These are phyloP conservation scores for Corapipo altera DNA, from an alignment of 2,113 vertebrate species.

Conservation along the genomic window DNA sequence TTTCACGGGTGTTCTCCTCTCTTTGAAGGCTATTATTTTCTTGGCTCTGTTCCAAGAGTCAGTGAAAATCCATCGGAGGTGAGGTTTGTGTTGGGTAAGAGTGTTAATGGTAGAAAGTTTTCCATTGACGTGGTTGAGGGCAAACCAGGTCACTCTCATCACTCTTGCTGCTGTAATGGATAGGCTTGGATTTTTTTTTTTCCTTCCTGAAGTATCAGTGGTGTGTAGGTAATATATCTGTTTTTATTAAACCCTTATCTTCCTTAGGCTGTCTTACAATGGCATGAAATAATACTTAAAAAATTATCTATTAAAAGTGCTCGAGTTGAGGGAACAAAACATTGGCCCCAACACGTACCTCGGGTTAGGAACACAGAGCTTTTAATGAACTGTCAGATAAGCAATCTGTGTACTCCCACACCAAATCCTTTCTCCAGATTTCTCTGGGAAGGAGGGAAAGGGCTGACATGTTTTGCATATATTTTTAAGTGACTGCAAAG, in stretches of 20 bases:
- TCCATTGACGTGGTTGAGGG: not conserved
- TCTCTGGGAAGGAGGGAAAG: not conserved
- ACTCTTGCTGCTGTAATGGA: not conserved
- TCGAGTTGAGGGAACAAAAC: not conserved
- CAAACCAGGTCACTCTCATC: not conserved
- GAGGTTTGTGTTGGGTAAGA: not conserved
- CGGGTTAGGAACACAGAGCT: not conserved
- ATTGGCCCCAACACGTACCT: rapidly evolving
- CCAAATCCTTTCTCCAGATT: not conserved
- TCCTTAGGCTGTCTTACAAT: not conserved
- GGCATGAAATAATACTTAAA: not conserved
- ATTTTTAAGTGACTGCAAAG: not conserved
- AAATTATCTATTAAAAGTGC: not conserved
- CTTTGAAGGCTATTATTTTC: not conserved
- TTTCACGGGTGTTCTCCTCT: not conserved
- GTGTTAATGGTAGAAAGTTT: not conserved
- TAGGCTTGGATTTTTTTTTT: not conserved
- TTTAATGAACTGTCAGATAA: not conserved
- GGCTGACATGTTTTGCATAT: rapidly evolving
- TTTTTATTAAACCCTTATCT: not conserved
- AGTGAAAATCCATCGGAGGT: not conserved
- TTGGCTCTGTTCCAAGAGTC: not conserved
- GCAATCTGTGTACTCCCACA: not conserved
- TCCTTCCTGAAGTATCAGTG: not conserved
- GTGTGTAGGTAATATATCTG: not conserved